Conservation (phyloP, 2,888 invertebrate genomes). For the Dione vanillae region DNA sequence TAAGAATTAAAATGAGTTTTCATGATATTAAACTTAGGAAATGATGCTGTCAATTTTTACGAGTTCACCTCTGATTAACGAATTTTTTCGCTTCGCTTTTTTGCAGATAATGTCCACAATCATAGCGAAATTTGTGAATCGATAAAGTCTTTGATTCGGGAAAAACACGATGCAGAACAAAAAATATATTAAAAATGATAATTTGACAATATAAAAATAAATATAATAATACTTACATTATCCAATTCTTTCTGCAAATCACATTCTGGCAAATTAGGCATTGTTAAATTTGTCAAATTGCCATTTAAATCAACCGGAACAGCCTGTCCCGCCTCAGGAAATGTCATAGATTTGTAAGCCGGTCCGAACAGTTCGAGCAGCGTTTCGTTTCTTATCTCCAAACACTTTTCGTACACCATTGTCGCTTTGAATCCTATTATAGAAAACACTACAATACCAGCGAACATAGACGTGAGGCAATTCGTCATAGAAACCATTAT, state of each 20-base stretch:
- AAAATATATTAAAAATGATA: no score
- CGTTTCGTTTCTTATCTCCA: slow-evolving; percentile 86
- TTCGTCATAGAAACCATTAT: slow-evolving; percentile 96
- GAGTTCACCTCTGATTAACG: no score
- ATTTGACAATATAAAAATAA: background rate
- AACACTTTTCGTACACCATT: slow-evolving; percentile 91
- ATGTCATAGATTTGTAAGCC: slow-evolving; percentile 68
- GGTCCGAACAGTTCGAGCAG: slow-evolving; percentile 84
- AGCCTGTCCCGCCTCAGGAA: slow-evolving; percentile 84
- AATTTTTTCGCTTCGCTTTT: no score
- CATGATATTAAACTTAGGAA: no score
- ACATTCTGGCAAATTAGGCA: slow-evolving; percentile 89
- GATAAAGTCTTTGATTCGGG: background rate
- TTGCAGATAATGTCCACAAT: no score
- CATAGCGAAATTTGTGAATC: no score
- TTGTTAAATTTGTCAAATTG: slow-evolving; percentile 83
- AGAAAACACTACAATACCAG: slow-evolving; percentile 97
- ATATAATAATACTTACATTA: slow-evolving; percentile 86
- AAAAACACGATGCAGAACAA: slow-evolving; percentile 1
- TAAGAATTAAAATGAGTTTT: no score
- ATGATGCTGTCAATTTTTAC: no score
- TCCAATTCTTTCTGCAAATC: slow-evolving; percentile 94
- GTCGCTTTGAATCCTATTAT: slow-evolving; percentile 97
- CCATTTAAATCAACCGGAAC: slow-evolving; percentile 81
- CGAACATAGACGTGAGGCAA: slow-evolving; percentile 98